Base-by-base conservation (phyloP, 1,140 invertebrate species). In the Anastatus disparis region DNA sequence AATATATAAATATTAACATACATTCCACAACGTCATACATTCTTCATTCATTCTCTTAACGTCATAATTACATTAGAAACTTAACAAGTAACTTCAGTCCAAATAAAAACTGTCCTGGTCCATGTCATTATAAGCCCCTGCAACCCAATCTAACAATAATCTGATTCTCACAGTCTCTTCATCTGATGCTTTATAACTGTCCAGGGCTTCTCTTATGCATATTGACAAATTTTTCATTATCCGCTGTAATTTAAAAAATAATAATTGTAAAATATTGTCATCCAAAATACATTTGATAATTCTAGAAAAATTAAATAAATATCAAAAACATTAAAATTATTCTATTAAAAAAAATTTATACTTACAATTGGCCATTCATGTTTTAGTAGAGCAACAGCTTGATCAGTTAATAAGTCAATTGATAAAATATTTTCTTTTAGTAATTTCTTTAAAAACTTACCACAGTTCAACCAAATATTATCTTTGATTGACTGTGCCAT, bases 311-410 rank as follows among this genome's bases (percentile, higher is more conserved):
- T 24, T 24, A 58, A 42, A 24, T 53, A n/a, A 3, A 46, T 70
- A n/a, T 65, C 53, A n/a, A 67, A 56, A 8, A 46, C 1, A 24
- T 20, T 4, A 46, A 20, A 42, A 7, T 35, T 9, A 3, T 53
- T n/a, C n/a, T n/a, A n/a, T n/a, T n/a, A n/a, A n/a, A n/a, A 17
- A 42, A 13, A 64, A 31, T 67, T 22, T 26, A 27, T 67, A 78
- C 78, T 79, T 75, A 85, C 83, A 73, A 71, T 72, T 24, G 86
- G 77, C 86, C 86, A 88, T 26, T 87, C 82, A 29, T 82, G 75
- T 71, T 83, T 81, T 26, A 88, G 82, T 35, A 88, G 74, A 52
- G 80, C 80, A 4, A 87, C 77, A 58, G 82, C 86, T 55, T 87
- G 83, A 27, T 85, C 79, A 59, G 85, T 83, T 10, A 88, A 68